Evolutionary conservation across 1,140 invertebrate species (phyloP), one percentile per base, ranked within the genome.

Genomic region (Leptopilina clavipes): DNA sequence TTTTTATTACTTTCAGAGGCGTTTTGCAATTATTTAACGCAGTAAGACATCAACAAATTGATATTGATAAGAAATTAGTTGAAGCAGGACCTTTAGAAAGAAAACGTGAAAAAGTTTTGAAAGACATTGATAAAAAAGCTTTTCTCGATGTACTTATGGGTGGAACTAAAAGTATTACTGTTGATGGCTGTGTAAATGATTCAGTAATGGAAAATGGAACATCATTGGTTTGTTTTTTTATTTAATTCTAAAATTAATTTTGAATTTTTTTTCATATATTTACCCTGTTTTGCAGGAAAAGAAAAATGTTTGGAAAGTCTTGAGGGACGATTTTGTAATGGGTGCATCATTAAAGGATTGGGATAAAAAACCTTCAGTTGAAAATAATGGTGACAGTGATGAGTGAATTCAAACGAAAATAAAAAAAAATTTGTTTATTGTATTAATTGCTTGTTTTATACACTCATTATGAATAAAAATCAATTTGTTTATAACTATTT

Each of bases 21-120:
- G 96, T 98, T 5, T 96, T 98, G 0, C 96, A 97, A 87, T 90
- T 98, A 79, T 98, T 98, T 81, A 98, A 98, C 92, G 95, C 96
- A 22, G 97, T 98, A 0, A 93, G 92, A 85, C 92, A 94, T 81
- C 97, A 98, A 89, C 96, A 98, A 88, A 95, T 94, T 86, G 92
- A 93, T 71, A 90, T 97, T 71, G 92, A 95, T 71, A 92, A 93
- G 72, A 94, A 96, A 89, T 86, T 97, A 76, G 90, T 93, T 54
- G 91, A 93, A 76, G 95, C 93, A 70, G 95, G 95, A 37, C 92
- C 94, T n/a, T 91, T 96, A 37, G 95, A 96, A 88, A 91, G 93
- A 52, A 96, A 96, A 84, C 93, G 94, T 85, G 96, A 97, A 80
- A 96, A 96, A 88, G 94, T 96, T 52, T 89, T 97, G 31, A 95